Evolutionary conservation across 2,888 invertebrate genomes (phyloP), one percentile per base, ranked within the genome.

Genomic region (Aphodius sticticus): DNA sequence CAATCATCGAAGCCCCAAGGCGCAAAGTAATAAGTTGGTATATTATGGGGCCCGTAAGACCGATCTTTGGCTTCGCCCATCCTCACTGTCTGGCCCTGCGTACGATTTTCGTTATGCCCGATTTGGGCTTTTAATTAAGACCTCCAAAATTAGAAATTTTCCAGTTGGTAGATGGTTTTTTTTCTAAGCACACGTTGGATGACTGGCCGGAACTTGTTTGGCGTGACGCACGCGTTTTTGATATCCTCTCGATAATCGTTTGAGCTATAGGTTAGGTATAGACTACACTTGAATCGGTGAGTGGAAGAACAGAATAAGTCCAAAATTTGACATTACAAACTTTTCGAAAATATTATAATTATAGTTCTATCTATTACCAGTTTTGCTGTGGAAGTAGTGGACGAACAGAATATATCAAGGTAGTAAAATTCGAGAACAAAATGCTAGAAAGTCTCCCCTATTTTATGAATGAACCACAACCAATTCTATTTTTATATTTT

Each of bases 1-100:
- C 79, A 79, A 79, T 79, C 79, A 79, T 74, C 70, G 72, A 76
- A 77, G 76, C 77, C 77, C 69, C 77, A 53, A 74, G 76, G 76
- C 76, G 79, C 37, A 53, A 79, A 36, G 72, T 77, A 79, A 79
- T 77, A 79, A 79, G 53, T 53, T 53, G 53, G 53, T 53, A 12
- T 53, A 53, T 53, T 53, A 53, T 53, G 12, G 12, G 53, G 53
- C 12, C 53, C 53, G 12, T 2, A 53, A 53, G 53, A 53, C 12
- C 7, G 53, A 53, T 53, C 7, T 12, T 53, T 53, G 53, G 53
- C 53, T 53, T 53, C 53, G 53, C 9, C 53, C 2, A 53, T 7
- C 53, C 53, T 53, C 53, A 26, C 26, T 3, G 26, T 2, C 3
- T 70, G 69, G 9, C 6, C 70, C 6, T 38, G 36, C 76, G 74